Evolutionary conservation across 2,797 vertebrate genomes (phyloP).

Genomic region (Odontamblyopus lacepedii): DNA sequence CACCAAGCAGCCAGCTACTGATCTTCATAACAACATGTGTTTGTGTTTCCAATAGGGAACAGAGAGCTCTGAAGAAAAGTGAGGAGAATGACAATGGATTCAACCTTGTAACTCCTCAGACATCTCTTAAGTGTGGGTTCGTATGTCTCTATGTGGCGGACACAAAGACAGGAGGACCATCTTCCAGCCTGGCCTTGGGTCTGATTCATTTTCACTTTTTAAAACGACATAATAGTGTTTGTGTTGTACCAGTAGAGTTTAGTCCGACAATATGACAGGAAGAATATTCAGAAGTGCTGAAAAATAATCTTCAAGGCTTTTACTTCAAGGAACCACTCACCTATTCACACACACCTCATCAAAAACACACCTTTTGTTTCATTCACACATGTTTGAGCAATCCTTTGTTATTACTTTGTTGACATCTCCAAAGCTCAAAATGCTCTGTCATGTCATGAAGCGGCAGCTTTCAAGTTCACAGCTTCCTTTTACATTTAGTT

Average conservation of each 20-base stretch:
- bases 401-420: no score
- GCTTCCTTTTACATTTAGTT: no score
- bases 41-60: conserved; percentile 36
- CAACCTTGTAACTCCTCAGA: neutral
- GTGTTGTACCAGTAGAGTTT: neutral
- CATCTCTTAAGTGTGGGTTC: neutral
- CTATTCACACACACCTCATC: no score
- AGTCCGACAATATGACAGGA: neutral
- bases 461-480: no score
- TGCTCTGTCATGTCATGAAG: no score
- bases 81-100: conserved; percentile 13
- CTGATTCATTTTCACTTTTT: conserved; percentile 1
- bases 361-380: no score
- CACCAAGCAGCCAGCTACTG: conserved; percentile 42
- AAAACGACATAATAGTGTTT: neutral
- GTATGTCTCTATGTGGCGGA: conserved; percentile 7
- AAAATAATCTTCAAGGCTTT: no score
- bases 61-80: conserved; percentile 26
- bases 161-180: neutral
- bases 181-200: conserved; percentile 22
- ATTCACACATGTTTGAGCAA: no score
- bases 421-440: no score
- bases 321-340: no score
- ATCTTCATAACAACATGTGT: conserved; percentile 59
- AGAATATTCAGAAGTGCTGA: no score